These are phyloP conservation scores for Pseudocheirus occidentalis DNA, from an alignment of 2,797 vertebrate genomes.

Conservation along the genomic window DNA sequence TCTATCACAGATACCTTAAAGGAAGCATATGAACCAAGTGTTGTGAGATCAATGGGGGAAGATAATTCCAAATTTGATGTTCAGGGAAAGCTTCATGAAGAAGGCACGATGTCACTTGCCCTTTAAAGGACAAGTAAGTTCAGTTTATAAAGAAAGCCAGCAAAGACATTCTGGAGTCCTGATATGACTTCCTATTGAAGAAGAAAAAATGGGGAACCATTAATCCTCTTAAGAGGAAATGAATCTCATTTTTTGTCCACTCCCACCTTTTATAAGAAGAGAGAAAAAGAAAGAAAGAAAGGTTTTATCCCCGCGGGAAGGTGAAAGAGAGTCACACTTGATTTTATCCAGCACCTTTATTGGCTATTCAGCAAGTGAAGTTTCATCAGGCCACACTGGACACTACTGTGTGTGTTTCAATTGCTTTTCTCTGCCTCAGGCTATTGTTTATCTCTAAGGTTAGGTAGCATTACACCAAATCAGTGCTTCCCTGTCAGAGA, in stretches of 20 bases:
- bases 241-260: neutral
- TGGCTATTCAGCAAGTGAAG: neutral
- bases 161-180: neutral
- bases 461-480: neutral
- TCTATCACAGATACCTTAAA: neutral
- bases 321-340: neutral
- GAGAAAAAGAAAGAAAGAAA: neutral
- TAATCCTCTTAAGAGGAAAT: slow-evolving; percentile 1
- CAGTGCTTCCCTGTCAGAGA: neutral
- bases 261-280: neutral
- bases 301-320: neutral
- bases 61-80: neutral
- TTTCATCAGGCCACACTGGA: neutral
- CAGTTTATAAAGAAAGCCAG: neutral
- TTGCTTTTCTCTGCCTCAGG: neutral
- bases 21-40: neutral
- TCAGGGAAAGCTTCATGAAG: neutral
- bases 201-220: neutral
- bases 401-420: neutral
- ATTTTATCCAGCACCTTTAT: neutral
- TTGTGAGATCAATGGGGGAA: neutral
- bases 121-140: neutral
- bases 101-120: neutral
- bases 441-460: neutral
- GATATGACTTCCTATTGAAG: neutral